Evolutionary conservation across 2,888 invertebrate genomes (phyloP), one percentile per base, ranked within the genome.

Genomic region (Drosophila maculinotata): DNA sequence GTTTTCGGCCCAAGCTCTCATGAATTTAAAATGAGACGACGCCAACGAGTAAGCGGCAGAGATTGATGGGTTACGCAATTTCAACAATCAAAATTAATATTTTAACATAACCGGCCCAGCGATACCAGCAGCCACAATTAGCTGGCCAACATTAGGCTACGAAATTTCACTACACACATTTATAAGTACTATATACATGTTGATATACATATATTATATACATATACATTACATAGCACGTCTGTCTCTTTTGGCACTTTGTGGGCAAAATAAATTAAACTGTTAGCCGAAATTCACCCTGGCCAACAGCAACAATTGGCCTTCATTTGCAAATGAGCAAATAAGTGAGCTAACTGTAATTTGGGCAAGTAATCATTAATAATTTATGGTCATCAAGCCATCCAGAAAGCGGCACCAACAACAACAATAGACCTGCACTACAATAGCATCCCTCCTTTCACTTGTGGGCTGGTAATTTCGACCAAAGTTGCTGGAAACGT

Each of bases 331-430:
- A 84, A 87, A 80, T 89, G 88, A 76, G 89, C 60, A 81, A 88
- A 76, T 86, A 87, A 89, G 76, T 87, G 85, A 87, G 85, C 87
- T 87, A 88, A 84, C 79, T 88, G 82, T 81, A 88, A 89, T 85
- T 87, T 89, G 69, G 75, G 70, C 89, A 79, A 84, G 79, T 81
- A 88, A 84, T 84, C 86, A 89, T 89, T 88, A 87, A 88, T 89
- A 79, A 89, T 89, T 87, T 74, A 88, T 87, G 86, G 65, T 73
- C 84, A 75, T 72, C 88, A 76, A 76, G 60, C 68, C 47, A 62
- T 62, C 53, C 58, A 53, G 49, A 39, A 49, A 20, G 6, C 38
- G 14, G 30, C 39, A 44, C 41, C 48, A 41, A 15, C 17, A 49
- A n/a, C 38, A 63, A 15, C 38, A 48, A 12, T 36, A 49, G 5